phyloP scores from a whole-genome alignment of 2,113 vertebrate genomes.

The Chinchilla lanigera region DNA sequence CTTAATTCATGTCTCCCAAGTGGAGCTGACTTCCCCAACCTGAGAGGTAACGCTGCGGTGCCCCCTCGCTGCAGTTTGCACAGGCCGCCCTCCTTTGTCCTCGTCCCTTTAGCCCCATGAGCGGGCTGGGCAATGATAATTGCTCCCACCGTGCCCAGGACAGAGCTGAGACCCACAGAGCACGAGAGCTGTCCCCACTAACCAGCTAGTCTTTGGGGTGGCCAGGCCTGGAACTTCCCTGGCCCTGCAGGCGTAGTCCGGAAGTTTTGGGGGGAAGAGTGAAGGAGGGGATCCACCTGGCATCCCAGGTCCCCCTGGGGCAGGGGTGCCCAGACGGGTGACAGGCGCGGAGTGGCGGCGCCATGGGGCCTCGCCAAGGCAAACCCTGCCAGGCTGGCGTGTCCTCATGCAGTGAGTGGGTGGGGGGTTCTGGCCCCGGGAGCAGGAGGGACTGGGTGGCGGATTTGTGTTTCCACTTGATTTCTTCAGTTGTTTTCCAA shows the following conservation, averaged over 20 bases:
- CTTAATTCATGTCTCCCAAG: background rate
- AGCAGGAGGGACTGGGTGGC: slow-evolving; percentile 52
- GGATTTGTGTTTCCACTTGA: slow-evolving; percentile 83
- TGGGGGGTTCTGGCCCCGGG: slow-evolving; percentile 53
- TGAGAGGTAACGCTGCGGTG: background rate
- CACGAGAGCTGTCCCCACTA: background rate
- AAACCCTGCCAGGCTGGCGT: background rate
- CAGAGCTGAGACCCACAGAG: background rate
- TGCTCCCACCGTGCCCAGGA: background rate
- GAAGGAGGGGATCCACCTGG: background rate
- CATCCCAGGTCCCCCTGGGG: background rate
- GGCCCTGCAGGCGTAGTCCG: background rate
- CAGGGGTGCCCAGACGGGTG: background rate
- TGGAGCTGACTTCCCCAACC: too few species aligned
- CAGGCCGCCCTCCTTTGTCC: rapidly evolving
- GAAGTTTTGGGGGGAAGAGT: background rate
- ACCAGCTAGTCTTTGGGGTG: background rate
- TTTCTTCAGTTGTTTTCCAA: slow-evolving; percentile 84
- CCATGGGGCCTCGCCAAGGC: background rate
- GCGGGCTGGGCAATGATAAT: background rate
- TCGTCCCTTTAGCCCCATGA: background rate
- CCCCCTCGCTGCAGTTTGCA: background rate
- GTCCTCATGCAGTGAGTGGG: background rate
- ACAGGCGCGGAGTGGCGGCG: background rate
- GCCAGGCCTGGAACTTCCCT: background rate